phyloP scores from a whole-genome alignment of 2,888 invertebrate genomes.

The Atrina japonica region DNA sequence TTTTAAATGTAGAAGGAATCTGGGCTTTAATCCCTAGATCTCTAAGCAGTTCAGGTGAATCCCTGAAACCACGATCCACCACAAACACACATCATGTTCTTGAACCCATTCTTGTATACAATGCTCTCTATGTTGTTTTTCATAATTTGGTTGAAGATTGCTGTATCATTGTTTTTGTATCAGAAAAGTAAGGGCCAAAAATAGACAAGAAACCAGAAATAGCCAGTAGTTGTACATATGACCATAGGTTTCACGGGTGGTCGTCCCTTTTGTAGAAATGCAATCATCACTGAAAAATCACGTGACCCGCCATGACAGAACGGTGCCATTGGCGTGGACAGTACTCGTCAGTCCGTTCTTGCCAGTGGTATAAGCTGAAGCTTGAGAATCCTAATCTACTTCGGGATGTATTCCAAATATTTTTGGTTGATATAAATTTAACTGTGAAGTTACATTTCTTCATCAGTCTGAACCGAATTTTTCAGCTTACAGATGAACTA shows the following conservation, averaged over 20 bases:
- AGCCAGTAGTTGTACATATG: constrained; percentile 17
- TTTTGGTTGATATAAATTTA: too few relatives aligned
- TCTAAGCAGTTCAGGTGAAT: constrained; percentile 5
- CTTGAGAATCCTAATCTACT: too few relatives aligned
- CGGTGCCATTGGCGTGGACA: too few relatives aligned
- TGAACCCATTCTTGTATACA: constrained; percentile 17
- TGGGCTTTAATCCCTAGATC: constrained; percentile 20
- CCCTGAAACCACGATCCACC: constrained; percentile 22
- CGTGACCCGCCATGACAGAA: too few relatives aligned
- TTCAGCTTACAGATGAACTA: too few relatives aligned
- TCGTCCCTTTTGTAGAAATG: constrained; percentile 15
- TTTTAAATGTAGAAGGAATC: constrained; percentile 13
- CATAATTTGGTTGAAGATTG: constrained; percentile 17
- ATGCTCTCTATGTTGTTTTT: constrained; percentile 6
- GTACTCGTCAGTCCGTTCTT: too few relatives aligned
- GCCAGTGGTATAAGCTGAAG: too few relatives aligned
- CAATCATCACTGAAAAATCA: constrained; percentile 10
- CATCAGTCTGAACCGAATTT: too few relatives aligned
- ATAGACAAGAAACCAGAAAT: constrained; percentile 17
- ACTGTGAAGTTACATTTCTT: too few relatives aligned
- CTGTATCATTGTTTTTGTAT: constrained; percentile 4
- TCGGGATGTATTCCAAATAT: too few relatives aligned
- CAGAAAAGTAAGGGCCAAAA: constrained; percentile 25
- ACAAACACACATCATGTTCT: constrained; percentile 17
- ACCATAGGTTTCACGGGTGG: constrained; percentile 32